Evolutionary conservation across 2,113 vertebrate species (phyloP), one percentile per base, ranked within the genome.

Genomic region (Casuarius casuarius): DNA sequence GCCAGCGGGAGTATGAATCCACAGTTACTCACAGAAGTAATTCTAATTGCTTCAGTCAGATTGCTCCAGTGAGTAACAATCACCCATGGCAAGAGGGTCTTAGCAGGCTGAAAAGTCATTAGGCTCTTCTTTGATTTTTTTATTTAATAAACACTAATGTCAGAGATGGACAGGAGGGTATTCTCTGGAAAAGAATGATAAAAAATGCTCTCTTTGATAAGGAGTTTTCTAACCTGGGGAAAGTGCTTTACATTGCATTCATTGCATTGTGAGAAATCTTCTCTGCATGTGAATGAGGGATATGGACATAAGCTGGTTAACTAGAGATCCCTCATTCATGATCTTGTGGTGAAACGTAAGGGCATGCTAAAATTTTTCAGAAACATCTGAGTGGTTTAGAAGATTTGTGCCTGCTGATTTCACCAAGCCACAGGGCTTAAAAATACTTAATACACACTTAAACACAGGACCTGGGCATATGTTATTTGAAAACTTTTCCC

Each of bases 401-500:
- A 85, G 44, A 54, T 83, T 92, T 93, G 79, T 86, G 75, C 56
- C 68, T 23, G 22, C 6, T 75, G 59, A 71, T 74, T 93, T 89
- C 9, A 88, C 82, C 33, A 29, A 72, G 63, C 67, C 78, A 83
- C 46, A 42, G 26, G 44, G 14, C 59, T 92, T 88, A 70, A 66
- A 88, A 77, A 65, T 83, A 77, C 75, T 88, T 73, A 76, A 8
- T 51, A 70, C 6, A 66, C 26, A 42, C 42, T 94, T 91, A 83
- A 91, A 59, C 44, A 63, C 31, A 35, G 79, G 80, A 93, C 79
- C 51, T 94, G 75, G 90, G 54, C 59, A 86, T 94, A 56, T 84
- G 72, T 59, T 92, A 49, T 65, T 88, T 78, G 83, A 93, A 95
- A 96, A 68, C 38, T 73, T 83, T 84, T 92, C 12, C 83, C 82